phyloP scores from a whole-genome alignment of 1,140 invertebrate genomes.

The Batillaria attramentaria region DNA sequence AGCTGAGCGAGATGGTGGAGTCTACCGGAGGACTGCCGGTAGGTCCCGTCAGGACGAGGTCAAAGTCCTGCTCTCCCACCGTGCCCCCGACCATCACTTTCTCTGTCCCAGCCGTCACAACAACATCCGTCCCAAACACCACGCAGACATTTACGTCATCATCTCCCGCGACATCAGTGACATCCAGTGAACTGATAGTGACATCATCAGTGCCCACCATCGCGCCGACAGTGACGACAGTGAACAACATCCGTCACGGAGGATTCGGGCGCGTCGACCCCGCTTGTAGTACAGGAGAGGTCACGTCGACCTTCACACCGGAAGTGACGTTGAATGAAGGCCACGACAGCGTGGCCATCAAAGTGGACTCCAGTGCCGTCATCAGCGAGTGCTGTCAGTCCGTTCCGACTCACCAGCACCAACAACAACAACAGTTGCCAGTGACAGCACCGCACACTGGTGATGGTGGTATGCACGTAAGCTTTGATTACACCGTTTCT shows the following conservation, averaged over 20 bases:
- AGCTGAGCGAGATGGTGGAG: slow-evolving; percentile 18
- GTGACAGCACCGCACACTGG: background rate
- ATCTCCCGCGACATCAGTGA: no score
- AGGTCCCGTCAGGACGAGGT: background rate
- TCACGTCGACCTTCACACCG: no score
- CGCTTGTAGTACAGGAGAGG: no score
- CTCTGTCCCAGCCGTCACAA: slow-evolving; percentile 4
- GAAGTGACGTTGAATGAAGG: background rate
- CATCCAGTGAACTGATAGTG: no score
- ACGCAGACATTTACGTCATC: no score
- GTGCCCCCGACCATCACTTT: slow-evolving; percentile 19
- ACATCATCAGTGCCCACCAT: no score
- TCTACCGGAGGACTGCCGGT: background rate
- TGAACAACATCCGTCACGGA: no score
- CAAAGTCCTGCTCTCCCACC: slow-evolving; percentile 17
- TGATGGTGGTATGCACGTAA: no score
- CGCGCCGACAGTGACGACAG: no score
- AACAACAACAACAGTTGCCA: background rate
- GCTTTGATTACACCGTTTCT: no score
- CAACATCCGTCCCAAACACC: no score
- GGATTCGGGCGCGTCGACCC: no score
- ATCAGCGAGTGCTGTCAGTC: background rate
- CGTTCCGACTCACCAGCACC: slow-evolving; percentile 1
- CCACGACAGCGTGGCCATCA: background rate
- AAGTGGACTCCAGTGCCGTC: background rate